Percentiles rank a stretch among this genome's conserved stretches.
Evolutionary conservation across 2,113 vertebrate species (phyloP).

Genomic region (Tachysurus fulvidraco): DNA sequence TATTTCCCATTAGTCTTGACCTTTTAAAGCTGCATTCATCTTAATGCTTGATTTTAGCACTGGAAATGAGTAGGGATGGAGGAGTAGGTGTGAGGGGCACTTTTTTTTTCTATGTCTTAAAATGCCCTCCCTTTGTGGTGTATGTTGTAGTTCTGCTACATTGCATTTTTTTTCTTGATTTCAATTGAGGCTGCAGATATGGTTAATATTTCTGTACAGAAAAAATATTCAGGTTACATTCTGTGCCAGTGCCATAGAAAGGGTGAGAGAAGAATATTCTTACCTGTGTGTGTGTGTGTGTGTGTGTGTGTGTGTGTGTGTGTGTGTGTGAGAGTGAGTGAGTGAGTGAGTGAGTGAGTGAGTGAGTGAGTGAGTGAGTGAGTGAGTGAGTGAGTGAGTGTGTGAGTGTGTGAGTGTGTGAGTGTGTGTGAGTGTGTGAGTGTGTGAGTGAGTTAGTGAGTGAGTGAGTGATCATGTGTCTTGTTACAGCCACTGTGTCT

Average conservation of each 20-base stretch:
- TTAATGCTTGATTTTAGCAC: conserved; percentile 3
- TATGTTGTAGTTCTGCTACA: not conserved
- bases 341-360: no score
- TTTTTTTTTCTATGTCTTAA: not conserved
- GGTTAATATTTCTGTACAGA: not conserved
- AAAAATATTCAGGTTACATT: not conserved
- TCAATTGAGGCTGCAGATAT: not conserved
- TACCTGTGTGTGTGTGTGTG: conserved; percentile 22
- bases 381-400: not conserved
- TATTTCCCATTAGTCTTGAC: conserved; percentile 25
- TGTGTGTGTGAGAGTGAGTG: no score
- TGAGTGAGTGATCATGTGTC: not conserved
- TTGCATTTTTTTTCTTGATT: not conserved
- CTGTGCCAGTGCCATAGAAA: not conserved
- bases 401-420: not conserved
- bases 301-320: not conserved
- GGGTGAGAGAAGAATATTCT: not conserved
- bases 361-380: not conserved
- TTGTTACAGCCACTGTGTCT: conserved; percentile 19
- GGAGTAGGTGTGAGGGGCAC: not conserved
- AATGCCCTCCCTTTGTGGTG: not conserved
- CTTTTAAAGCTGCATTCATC: conserved; percentile 24
- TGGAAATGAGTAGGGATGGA: not conserved
- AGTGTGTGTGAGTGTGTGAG: not conserved
- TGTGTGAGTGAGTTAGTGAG: not conserved